Base-by-base conservation (phyloP, 1,140 invertebrate genomes). In the Vanessa tameamea region DNA sequence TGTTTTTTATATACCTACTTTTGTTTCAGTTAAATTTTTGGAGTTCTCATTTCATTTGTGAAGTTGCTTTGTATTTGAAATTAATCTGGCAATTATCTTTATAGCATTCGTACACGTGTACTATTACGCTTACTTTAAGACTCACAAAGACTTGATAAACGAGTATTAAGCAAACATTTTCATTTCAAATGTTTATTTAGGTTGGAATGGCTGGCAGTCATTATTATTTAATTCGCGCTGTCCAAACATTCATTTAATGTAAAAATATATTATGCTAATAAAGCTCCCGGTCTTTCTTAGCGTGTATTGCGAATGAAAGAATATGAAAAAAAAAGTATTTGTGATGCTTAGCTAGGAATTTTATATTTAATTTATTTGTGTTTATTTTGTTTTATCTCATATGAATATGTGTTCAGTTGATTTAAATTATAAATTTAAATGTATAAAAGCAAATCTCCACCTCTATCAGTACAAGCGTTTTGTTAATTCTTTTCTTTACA, bases 171-270 rank as follows among this genome's bases (percentile, higher is more conserved):
- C 16, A 57, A 23, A 20, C 26, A 68, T 68, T 57, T 68, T 68
- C 15, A 47, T 20, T 68, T 3, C 37, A 68, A 68, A 57, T 68
- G 57, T 68, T 68, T 68, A 57, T 68, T 59, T 68, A 57, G 66
- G 66, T n/a, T 23, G 23, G 48, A 31, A 51, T 37, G 9, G 23
- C 65, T 37, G 48, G 65, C 26, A 20, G 50, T 51, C 65, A 50
- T 67, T 67, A 31, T 53, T 50, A 48, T 55, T 23, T 23, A 57
- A 57, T 57, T 26, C 20, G 3, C 16, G 2, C 55, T 57, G 23
- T 57, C 55, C 31, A 61, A 61, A 37, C 57, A 37, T 61, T 31
- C 23, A 31, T 31, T 61, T 43, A 23, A 13, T 16, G 9, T 37
- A 61, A 61, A 37, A 31, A 61, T 31, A 61, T 61, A 37, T n/a